These are phyloP conservation scores for Megaustenia siamemsis DNA, from an alignment of 2,888 invertebrate genomes.

Conservation along the genomic window DNA sequence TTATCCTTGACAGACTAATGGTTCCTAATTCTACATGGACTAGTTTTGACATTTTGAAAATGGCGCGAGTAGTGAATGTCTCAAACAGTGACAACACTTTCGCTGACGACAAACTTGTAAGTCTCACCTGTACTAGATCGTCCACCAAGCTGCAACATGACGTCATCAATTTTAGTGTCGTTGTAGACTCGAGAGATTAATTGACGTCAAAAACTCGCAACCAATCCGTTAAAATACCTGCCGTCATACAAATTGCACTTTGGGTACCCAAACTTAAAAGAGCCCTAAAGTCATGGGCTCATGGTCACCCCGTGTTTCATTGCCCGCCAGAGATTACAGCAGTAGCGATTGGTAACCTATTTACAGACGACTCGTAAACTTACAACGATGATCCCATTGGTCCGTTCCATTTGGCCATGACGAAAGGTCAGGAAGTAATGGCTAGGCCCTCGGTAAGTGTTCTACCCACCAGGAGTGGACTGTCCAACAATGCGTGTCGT, in stretches of 20 bases:
- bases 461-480: background rate
- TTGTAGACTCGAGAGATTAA: background rate
- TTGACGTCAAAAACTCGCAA: conserved; percentile 6
- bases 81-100: too few relatives aligned
- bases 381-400: conserved; percentile 13
- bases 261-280: background rate
- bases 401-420: conserved; percentile 25
- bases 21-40: too few relatives aligned
- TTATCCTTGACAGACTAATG: too few relatives aligned
- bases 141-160: conserved; percentile 47
- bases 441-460: too few relatives aligned
- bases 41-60: too few relatives aligned
- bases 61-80: too few relatives aligned
- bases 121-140: conserved; percentile 36
- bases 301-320: background rate
- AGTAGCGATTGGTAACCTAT: conserved; percentile 15
- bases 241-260: conserved; percentile 48
- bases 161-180: conserved; percentile 32
- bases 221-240: conserved; percentile 14
- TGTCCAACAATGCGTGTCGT: background rate
- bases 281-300: background rate
- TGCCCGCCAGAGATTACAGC: background rate
- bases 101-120: too few relatives aligned
- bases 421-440: background rate
- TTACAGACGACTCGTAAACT: background rate